These are phyloP conservation scores for Vicugna pacos DNA, from an alignment of 2,113 vertebrate species.

Conservation along the genomic window DNA sequence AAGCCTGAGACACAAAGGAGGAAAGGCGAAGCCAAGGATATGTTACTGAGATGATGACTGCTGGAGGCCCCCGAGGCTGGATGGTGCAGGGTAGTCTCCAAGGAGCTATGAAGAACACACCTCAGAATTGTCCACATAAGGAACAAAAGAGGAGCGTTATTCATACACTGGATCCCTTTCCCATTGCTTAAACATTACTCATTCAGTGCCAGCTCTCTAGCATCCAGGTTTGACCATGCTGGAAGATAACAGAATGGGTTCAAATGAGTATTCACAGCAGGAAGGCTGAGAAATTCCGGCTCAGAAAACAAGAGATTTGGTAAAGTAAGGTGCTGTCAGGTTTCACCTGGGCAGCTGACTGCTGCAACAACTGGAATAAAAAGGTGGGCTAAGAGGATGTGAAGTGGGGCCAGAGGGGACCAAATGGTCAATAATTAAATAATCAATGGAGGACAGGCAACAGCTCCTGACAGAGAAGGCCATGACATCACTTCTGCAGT, in stretches of 20 bases:
- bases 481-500: not conserved
- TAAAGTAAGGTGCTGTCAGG: not conserved
- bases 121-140: not conserved
- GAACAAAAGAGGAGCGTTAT: not conserved
- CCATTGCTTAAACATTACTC: not conserved
- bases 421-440: not conserved
- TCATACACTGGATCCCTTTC: not conserved
- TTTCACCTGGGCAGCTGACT: not conserved
- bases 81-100: not conserved
- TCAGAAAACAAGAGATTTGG: not conserved
- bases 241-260: not conserved
- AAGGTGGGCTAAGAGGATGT: not conserved
- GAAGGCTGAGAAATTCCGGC: slow-evolving; percentile 26
- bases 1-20: not conserved
- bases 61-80: too few relatives aligned
- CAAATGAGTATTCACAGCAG: not conserved
- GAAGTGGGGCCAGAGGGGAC: not conserved
- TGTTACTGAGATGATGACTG: not conserved
- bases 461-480: not conserved
- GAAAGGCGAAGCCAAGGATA: not conserved
- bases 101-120: not conserved
- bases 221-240: not conserved
- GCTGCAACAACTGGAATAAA: not conserved
- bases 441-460: not conserved
- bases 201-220: not conserved